Percentiles rank a stretch among this genome's conserved stretches.
Conservation (phyloP, 2,113 vertebrate genomes). For the Asarcornis scutulata region DNA sequence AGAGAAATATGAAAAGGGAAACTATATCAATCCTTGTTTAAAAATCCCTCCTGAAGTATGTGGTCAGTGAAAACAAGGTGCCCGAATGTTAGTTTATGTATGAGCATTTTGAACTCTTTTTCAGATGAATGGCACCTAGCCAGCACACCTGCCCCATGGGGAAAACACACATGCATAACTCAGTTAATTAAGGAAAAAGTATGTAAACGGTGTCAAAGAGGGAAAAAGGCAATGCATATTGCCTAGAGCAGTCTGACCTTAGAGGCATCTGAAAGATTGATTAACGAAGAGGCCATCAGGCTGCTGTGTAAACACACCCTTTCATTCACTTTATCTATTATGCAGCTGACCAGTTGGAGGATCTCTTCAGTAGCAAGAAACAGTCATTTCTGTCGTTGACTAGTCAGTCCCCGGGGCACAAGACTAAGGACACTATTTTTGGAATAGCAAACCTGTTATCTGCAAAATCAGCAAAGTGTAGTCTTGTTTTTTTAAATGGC, state of each 20-base stretch:
- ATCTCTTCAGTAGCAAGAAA: neutral
- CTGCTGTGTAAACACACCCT: neutral
- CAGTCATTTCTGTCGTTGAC: neutral
- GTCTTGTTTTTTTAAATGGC: neutral
- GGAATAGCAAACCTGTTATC: neutral
- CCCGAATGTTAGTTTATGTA: neutral
- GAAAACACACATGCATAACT: neutral
- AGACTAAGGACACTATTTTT: neutral
- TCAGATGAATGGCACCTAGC: neutral
- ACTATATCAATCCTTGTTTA: neutral
- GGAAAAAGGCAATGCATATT: neutral
- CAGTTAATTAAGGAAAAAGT: slow-evolving; percentile 1
- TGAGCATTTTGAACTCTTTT: neutral
- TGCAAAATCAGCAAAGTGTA: neutral
- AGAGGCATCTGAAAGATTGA: neutral
- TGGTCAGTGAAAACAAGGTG: neutral
- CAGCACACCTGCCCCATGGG: neutral
- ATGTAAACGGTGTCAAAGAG: neutral
- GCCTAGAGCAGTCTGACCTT: neutral
- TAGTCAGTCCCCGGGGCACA: neutral
- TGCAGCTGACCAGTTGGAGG: neutral
- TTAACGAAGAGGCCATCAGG: neutral
- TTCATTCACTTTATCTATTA: neutral
- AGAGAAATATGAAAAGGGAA: neutral
- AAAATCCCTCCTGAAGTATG: neutral